Base-by-base conservation (phyloP, 2,797 vertebrate genomes). In the Phalloptychus januarius region DNA sequence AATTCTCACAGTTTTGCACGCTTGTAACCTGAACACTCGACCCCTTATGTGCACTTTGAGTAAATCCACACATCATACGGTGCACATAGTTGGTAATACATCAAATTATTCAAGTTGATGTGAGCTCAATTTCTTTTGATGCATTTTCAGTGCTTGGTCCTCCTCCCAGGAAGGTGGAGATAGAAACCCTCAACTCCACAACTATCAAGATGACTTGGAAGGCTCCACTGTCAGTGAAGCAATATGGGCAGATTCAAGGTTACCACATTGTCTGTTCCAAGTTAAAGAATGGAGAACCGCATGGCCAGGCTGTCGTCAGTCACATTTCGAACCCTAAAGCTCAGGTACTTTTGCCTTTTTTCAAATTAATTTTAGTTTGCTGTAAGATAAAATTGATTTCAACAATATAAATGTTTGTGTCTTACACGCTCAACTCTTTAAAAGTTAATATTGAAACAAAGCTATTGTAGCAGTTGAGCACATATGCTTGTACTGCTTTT, bases 211-310 rank as follows among this genome's bases (percentile, higher is more conserved):
- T 99, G 87, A 95, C 95, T 81, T 99, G 98, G 98, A 98, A 97
- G 86, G 93, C 97, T 38, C 98, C 98, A 0, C 94, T 98, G 77
- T 93, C 96, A 77, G 95, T 95, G 85, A 98, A 97, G 89, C 98
- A 98, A 83, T 97, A 98, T 0, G 98, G 97, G 46, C 97, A 97
- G 92, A 97, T 99, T 90, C 95, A 96, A 0, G 98, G 98, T 31
- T 99, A 99, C 94, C 97, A 98, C 92, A 95, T 99, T 86, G 96
- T 97, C 0, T 98, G 97, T 0, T 97, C 97, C 71, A 96, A 97
- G 70, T 93, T 99, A 70, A 96, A 98, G 87, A 96, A 96, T 0
- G 96, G 97, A 2, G 96, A 98, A 86, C 97, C 97, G 1, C 96
- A 96, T 0, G 97, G 98, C 13, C 95, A 96, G 78, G 97, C 97